Conservation (phyloP, 2,888 invertebrate genomes). For the Philhelius pedissequus region DNA sequence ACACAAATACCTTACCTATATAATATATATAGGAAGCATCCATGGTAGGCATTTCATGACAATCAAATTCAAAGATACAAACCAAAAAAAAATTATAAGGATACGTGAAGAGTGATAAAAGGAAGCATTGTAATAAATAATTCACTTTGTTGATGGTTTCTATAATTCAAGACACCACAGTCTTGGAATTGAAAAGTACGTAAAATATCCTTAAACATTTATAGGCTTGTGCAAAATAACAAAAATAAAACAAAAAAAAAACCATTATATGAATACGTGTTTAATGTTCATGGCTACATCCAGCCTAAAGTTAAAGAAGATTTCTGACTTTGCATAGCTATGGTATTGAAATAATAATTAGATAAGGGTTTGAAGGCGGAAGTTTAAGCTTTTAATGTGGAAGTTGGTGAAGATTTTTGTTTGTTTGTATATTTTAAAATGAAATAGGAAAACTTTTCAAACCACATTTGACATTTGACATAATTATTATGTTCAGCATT, state of each 20-base stretch:
- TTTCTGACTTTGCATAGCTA: no score
- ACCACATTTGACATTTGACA: no score
- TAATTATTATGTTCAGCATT: no score
- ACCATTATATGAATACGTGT: no score
- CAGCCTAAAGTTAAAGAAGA: neutral
- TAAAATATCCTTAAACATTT: neutral
- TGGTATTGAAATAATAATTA: no score
- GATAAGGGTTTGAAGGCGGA: no score
- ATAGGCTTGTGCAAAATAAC: neutral
- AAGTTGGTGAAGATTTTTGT: no score
- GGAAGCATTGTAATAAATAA: constrained; percentile 49
- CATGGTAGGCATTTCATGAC: neutral
- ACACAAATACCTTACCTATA: no score
- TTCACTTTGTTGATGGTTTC: constrained; percentile 42
- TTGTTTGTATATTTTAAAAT: no score
- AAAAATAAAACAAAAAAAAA: neutral
- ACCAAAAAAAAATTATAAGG: neutral
- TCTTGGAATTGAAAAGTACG: neutral
- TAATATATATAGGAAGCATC: neutral
- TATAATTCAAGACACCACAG: neutral
- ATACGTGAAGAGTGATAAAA: constrained; percentile 20
- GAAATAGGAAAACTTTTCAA: no score
- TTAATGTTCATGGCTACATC: neutral
- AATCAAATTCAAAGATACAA: neutral
- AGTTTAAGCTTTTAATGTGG: no score